phyloP scores from a whole-genome alignment of 2,888 invertebrate genomes.

The Amorpha juglandis region DNA sequence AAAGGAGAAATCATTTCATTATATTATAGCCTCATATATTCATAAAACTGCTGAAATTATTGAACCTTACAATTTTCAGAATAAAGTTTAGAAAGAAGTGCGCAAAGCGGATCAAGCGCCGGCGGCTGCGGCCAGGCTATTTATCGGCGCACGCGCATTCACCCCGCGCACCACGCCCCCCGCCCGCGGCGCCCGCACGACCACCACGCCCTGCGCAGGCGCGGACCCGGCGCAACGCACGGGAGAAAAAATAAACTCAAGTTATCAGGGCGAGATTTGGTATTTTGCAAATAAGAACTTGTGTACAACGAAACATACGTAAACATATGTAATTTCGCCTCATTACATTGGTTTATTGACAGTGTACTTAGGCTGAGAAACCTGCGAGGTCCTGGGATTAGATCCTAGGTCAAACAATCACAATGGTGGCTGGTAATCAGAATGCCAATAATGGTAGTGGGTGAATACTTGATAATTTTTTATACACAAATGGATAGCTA shows the following conservation, averaged over 20 bases:
- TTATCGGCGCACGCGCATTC: conserved; percentile 66
- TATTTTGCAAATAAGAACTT: not conserved
- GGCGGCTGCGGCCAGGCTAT: conserved; percentile 58
- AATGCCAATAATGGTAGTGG: too few relatives aligned
- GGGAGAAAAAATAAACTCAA: conserved; percentile 20
- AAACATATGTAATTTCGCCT: not conserved
- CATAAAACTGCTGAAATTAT: not conserved
- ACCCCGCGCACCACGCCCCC: conserved; percentile 59
- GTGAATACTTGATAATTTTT: too few relatives aligned
- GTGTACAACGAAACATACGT: too few relatives aligned
- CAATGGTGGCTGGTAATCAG: too few relatives aligned
- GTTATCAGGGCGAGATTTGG: not conserved
- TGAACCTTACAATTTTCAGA: conserved; percentile 8
- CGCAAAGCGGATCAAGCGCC: conserved; percentile 68
- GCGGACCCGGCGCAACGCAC: conserved; percentile 44
- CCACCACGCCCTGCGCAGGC: conserved; percentile 68
- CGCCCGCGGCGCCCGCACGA: conserved; percentile 59
- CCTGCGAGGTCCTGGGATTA: too few relatives aligned
- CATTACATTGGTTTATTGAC: not conserved
- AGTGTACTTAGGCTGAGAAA: too few relatives aligned
- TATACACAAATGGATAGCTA: too few relatives aligned
- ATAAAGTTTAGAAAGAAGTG: conserved; percentile 47
- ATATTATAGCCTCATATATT: not conserved
- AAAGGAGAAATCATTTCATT: too few relatives aligned
- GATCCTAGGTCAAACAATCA: too few relatives aligned